Evolutionary conservation across 2,888 invertebrate genomes (phyloP).

Genomic region (Plusia festucae): DNA sequence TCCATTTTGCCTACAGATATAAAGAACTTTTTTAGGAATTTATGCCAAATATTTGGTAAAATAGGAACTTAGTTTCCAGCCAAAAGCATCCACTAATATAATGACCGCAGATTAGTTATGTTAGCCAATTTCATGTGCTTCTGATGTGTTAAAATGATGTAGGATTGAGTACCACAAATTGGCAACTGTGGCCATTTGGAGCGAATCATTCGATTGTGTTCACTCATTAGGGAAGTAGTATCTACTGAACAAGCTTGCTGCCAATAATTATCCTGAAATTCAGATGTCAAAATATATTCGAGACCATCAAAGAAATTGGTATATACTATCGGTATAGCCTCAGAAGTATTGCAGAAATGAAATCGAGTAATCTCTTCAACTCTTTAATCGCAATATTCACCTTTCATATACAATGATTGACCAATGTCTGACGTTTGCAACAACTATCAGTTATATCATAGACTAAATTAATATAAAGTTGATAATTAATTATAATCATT

Average conservation of each 20-base stretch:
- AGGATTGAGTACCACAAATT: constrained; percentile 3
- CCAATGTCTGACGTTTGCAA: too few species aligned
- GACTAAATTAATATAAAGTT: too few species aligned
- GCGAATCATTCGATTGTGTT: neutral
- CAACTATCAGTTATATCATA: too few species aligned
- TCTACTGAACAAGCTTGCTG: neutral
- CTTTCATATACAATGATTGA: too few species aligned
- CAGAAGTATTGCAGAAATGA: too few species aligned
- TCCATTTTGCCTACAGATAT: too few species aligned
- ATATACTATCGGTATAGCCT: too few species aligned
- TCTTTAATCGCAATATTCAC: too few species aligned
- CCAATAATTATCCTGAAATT: neutral
- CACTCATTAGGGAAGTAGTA: constrained; percentile 2
- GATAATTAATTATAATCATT: too few species aligned
- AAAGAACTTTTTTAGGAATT: neutral
- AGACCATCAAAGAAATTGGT: too few species aligned
- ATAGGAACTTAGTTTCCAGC: constrained; percentile 12
- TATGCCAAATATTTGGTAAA: neutral
- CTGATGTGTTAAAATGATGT: constrained; percentile 1
- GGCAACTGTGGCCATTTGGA: neutral
- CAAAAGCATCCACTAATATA: constrained; percentile 14
- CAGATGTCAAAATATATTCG: neutral
- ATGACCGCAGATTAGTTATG: neutral
- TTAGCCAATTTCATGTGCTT: constrained; percentile 10
- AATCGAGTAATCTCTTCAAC: too few species aligned